Evolutionary conservation across 2,888 invertebrate genomes (phyloP).

Genomic region (Polyommatus icarus): DNA sequence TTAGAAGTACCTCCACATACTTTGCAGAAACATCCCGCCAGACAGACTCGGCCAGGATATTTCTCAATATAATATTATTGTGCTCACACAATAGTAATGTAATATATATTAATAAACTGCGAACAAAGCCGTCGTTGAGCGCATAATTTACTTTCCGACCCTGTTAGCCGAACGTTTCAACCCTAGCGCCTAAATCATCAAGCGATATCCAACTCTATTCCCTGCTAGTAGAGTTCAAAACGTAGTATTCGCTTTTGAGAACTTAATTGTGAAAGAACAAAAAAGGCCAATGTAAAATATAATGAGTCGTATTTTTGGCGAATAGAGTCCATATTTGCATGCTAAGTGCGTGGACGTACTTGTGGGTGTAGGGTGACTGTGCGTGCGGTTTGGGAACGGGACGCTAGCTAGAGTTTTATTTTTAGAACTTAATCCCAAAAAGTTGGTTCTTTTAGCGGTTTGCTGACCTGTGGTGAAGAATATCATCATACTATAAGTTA

Average conservation of each 20-base stretch:
- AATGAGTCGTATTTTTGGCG: slow-evolving; percentile 25
- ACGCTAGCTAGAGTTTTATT: not conserved
- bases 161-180: slow-evolving; percentile 24
- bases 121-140: slow-evolving; percentile 26
- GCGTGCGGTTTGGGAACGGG: not conserved
- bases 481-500: too few species aligned
- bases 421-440: not conserved
- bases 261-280: slow-evolving; percentile 36
- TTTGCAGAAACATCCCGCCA: not conserved
- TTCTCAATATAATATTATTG: slow-evolving; percentile 8
- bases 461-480: not conserved
- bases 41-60: not conserved
- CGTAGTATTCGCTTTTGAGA: not conserved
- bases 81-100: slow-evolving; percentile 29
- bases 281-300: slow-evolving; percentile 21
- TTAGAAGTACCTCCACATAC: not conserved
- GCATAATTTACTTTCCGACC: slow-evolving; percentile 29
- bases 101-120: slow-evolving; percentile 29
- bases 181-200: slow-evolving; percentile 25
- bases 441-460: not conserved
- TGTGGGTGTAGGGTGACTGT: slow-evolving; percentile 33
- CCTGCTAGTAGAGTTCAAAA: not conserved
- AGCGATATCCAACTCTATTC: slow-evolving; percentile 24
- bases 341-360: slow-evolving; percentile 19
- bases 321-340: slow-evolving; percentile 25